Evolutionary conservation across 2,888 invertebrate genomes (phyloP).

Genomic region (Melangyna quadrimaculata): DNA sequence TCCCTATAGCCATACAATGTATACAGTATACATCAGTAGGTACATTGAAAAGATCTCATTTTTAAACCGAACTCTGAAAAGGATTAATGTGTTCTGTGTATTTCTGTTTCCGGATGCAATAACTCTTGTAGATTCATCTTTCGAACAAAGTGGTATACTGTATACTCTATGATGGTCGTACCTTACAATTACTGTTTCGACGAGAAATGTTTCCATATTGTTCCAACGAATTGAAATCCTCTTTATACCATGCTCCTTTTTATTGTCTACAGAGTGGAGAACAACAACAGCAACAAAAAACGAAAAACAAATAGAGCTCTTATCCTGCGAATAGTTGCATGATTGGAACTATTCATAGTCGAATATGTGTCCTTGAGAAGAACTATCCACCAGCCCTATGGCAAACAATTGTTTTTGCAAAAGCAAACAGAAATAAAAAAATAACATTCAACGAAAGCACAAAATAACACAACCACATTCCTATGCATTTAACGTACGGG

Average conservation of each 20-base stretch:
- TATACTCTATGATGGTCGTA: slow-evolving; percentile 1
- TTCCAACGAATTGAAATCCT: slow-evolving; percentile 12
- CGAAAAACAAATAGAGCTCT: slow-evolving; percentile 11
- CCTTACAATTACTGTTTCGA: not conserved
- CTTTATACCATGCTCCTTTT: not conserved
- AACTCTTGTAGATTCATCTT: slow-evolving; percentile 17
- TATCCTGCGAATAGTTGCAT: slow-evolving; percentile 40
- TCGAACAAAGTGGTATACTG: slow-evolving; percentile 7
- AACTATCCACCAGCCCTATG: not conserved
- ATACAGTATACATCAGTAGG: not conserved
- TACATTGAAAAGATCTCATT: not conserved
- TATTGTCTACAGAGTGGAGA: not conserved
- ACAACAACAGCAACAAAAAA: not conserved
- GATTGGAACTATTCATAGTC: slow-evolving; percentile 37
- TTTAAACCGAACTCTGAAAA: slow-evolving; percentile 38
- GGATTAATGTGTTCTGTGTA: slow-evolving; percentile 37
- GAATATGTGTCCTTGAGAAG: slow-evolving; percentile 44
- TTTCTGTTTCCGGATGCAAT: slow-evolving; percentile 27
- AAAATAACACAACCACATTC: not conserved
- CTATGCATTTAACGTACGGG: not conserved
- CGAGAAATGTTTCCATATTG: not conserved
- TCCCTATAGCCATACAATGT: not conserved
- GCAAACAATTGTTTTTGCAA: slow-evolving; percentile 33
- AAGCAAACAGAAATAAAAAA: not conserved
- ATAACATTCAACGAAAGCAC: not conserved